Evolutionary conservation across 1,140 invertebrate genomes (phyloP).

Genomic region (Trachymyrmex cornetzi): DNA sequence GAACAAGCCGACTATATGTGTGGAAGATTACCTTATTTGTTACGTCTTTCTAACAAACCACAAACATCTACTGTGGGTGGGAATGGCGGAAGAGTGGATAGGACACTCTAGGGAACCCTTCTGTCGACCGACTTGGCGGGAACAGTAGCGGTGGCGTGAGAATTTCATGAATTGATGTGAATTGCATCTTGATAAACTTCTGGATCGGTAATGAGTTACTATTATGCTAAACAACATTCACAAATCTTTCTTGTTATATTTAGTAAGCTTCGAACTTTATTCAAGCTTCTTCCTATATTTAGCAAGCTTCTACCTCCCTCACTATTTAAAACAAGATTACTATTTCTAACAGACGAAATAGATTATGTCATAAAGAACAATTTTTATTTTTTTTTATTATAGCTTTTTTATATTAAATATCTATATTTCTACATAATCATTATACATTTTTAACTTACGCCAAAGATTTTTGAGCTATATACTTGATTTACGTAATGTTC

Average conservation of each 20-base stretch:
- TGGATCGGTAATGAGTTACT: constrained; percentile 10
- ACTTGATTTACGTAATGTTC: not conserved
- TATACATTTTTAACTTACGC: not conserved
- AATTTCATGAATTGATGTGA: constrained; percentile 57
- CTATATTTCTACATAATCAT: not conserved
- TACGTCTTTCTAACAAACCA: constrained; percentile 84
- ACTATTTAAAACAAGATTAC: too few species aligned
- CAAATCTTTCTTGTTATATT: not conserved
- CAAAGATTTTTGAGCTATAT: not conserved
- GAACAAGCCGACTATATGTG: constrained; percentile 82
- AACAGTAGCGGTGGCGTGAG: constrained; percentile 14
- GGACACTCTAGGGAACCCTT: constrained; percentile 70
- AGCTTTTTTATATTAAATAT: not conserved
- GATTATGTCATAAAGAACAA: not conserved
- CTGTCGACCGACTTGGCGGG: constrained; percentile 18
- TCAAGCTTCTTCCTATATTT: too few species aligned
- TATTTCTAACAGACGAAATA: too few species aligned
- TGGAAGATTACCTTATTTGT: constrained; percentile 85
- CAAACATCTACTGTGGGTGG: constrained; percentile 71
- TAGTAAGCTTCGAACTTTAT: too few species aligned
- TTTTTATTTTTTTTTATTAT: not conserved
- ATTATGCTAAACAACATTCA: constrained; percentile 21
- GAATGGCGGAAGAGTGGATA: constrained; percentile 55
- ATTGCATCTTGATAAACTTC: constrained; percentile 71
- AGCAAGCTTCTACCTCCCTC: too few species aligned